Percentiles rank a stretch among this genome's conserved stretches.
phyloP scores from a whole-genome alignment of 2,113 vertebrate species.

The Eurypyga helias region DNA sequence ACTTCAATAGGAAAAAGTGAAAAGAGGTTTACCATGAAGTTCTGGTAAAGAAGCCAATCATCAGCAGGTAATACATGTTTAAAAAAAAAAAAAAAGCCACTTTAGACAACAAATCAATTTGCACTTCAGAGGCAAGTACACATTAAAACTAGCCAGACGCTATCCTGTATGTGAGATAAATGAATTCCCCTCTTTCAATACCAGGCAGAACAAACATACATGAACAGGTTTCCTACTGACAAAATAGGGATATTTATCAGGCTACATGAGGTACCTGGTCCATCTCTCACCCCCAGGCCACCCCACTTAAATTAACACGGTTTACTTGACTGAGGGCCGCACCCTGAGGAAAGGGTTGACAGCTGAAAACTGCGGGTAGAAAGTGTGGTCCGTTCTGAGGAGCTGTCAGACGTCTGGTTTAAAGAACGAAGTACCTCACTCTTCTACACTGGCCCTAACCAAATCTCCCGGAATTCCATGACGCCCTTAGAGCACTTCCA shows the following conservation, averaged over 20 bases:
- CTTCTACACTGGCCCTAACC: neutral
- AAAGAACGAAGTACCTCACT: neutral
- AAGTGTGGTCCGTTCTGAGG: neutral
- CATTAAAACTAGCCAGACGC: neutral
- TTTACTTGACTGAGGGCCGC: neutral
- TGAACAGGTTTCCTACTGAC: neutral
- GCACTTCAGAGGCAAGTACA: neutral
- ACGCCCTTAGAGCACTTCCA: neutral
- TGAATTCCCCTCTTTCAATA: neutral
- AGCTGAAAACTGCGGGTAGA: neutral
- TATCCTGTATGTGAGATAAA: neutral
- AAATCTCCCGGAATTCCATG: neutral
- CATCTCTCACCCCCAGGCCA: neutral
- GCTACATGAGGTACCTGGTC: neutral
- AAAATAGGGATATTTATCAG: neutral
- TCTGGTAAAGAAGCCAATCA: slow-evolving; percentile 34
- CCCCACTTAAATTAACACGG: neutral
- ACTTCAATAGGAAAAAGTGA: slow-evolving; percentile 61
- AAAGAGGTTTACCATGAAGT: slow-evolving; percentile 44
- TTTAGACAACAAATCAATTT: slow-evolving; percentile 32
- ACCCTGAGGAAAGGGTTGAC: neutral
- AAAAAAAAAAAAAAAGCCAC: neutral
- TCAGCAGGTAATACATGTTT: neutral
- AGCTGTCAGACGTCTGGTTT: neutral
- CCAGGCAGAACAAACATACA: neutral